Conservation (phyloP, 2,113 vertebrate species). For the Ptychochromis oligacanthus region DNA sequence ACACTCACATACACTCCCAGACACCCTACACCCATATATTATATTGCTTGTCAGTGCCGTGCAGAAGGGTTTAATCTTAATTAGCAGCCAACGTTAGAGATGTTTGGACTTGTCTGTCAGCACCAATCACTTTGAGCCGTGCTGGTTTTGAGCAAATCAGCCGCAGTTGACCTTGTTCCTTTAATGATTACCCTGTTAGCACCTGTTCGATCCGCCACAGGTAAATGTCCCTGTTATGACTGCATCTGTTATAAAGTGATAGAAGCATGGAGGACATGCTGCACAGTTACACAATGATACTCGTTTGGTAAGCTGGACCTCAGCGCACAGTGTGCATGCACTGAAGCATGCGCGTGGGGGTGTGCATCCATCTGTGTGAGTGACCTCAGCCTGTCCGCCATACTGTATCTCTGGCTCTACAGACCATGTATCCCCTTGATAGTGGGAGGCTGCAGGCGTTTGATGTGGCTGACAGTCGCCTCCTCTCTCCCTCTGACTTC, state of each 20-base stretch:
- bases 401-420: constrained; percentile 36
- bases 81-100: constrained; percentile 57
- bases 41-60: constrained; percentile 38
- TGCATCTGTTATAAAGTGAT: background rate
- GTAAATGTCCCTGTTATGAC: constrained; percentile 30
- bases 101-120: constrained; percentile 68
- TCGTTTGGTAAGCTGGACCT: background rate
- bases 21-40: constrained; percentile 31
- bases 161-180: constrained; percentile 35
- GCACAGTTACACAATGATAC: background rate
- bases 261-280: background rate
- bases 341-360: constrained; percentile 9
- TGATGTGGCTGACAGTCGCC: constrained; percentile 67
- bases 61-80: constrained; percentile 63
- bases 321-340: constrained; percentile 1
- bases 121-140: constrained; percentile 45
- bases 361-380: constrained; percentile 49
- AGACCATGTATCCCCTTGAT: constrained; percentile 31
- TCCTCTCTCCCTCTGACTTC: constrained; percentile 45
- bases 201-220: constrained; percentile 40
- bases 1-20: background rate
- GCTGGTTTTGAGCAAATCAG: constrained; percentile 23
- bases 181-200: constrained; percentile 31
- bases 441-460: constrained; percentile 62
- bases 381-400: constrained; percentile 53